Conservation (phyloP, 1,140 invertebrate species). For the Euschistus heros region DNA sequence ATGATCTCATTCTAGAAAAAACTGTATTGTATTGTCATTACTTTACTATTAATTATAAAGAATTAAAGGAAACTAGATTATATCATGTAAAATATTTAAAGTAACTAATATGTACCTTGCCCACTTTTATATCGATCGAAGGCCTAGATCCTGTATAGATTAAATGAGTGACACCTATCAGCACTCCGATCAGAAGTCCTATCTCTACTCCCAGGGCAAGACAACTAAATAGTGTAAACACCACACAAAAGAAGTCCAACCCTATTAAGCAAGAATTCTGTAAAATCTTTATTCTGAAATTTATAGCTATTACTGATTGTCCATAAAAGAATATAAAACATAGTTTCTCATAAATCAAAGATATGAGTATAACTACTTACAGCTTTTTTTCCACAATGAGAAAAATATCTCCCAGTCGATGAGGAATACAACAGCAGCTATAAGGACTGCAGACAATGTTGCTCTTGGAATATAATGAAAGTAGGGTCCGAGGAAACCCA, state of each 20-base stretch:
- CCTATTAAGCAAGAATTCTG: conserved; percentile 38
- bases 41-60: too few species aligned
- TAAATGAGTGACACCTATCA: conserved; percentile 46
- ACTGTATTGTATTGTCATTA: too few species aligned
- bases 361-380: conserved; percentile 34
- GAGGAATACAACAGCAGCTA: conserved; percentile 58
- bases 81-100: too few species aligned
- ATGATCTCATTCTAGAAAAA: too few species aligned
- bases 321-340: neutral
- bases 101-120: conserved; percentile 37
- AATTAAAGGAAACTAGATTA: too few species aligned
- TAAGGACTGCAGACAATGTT: conserved; percentile 52
- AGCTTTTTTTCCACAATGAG: conserved; percentile 49
- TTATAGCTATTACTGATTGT: neutral
- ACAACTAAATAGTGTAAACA: conserved; percentile 47
- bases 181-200: conserved; percentile 54
- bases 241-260: conserved; percentile 45
- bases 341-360: too few species aligned
- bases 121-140: conserved; percentile 33
- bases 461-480: conserved; percentile 60
- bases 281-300: neutral
- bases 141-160: conserved; percentile 44
- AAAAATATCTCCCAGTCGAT: conserved; percentile 48
- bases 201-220: conserved; percentile 50
- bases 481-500: conserved; percentile 54